Conservation (phyloP, 2,797 vertebrate species). For the Lutjanus campechanus region DNA sequence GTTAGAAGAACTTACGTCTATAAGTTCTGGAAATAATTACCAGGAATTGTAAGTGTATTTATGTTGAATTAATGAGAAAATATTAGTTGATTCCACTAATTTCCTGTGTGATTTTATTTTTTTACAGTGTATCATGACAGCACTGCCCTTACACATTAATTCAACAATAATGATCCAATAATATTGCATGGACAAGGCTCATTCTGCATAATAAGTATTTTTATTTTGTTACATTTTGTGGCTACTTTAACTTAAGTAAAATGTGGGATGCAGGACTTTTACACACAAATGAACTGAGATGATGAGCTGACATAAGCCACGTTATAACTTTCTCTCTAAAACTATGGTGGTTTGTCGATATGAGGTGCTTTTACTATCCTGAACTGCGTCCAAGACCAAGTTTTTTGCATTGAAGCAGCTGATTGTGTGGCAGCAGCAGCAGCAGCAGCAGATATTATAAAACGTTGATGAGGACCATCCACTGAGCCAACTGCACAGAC, state of each 20-base stretch:
- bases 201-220: background rate
- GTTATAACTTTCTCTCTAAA: background rate
- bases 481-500: constrained; percentile 71
- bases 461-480: constrained; percentile 62
- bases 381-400: background rate
- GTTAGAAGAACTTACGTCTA: no score
- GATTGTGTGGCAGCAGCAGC: background rate
- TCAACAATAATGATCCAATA: background rate
- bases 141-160: no score
- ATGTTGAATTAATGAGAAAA: no score
- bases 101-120: no score
- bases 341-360: background rate
- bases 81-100: no score
- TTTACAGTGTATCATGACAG: no score
- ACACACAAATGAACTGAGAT: background rate
- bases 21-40: no score
- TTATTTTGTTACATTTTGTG: background rate
- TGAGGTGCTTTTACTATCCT: background rate
- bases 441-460: constrained; percentile 39
- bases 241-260: background rate
- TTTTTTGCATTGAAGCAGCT: background rate
- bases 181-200: background rate
- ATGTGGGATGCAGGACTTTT: no score
- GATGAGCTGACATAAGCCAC: background rate
- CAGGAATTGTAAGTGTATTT: no score